phyloP scores from a whole-genome alignment of 2,888 invertebrate genomes.

The Trichopoda pennipes region DNA sequence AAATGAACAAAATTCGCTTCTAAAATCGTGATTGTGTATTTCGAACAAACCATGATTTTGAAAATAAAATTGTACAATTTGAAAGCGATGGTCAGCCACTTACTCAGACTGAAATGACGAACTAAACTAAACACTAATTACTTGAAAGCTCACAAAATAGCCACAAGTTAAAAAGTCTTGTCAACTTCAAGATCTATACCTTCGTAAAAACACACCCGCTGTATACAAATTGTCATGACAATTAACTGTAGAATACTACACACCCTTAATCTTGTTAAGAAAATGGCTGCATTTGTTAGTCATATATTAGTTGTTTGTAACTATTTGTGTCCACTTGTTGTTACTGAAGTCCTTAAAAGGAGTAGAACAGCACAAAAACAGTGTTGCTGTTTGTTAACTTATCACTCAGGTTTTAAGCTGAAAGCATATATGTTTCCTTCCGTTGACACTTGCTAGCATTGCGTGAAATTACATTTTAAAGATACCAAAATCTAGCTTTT shows the following conservation, averaged over 20 bases:
- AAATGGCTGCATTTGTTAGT: not conserved
- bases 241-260: conserved; percentile 39
- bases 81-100: too few relatives aligned
- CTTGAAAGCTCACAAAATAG: too few relatives aligned
- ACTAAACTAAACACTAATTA: too few relatives aligned
- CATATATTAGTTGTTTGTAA: conserved; percentile 5
- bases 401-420: conserved; percentile 66
- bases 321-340: conserved; percentile 45
- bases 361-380: conserved; percentile 5
- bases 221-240: conserved; percentile 32
- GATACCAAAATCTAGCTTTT: conserved; percentile 36
- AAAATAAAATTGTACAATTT: too few relatives aligned
- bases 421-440: conserved; percentile 62
- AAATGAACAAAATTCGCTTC: too few relatives aligned
- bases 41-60: too few relatives aligned
- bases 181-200: too few relatives aligned
- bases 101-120: too few relatives aligned
- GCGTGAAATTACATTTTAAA: conserved; percentile 68
- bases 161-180: too few relatives aligned
- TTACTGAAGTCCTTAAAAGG: conserved; percentile 33
- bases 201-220: too few relatives aligned
- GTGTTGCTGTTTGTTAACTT: conserved; percentile 60
- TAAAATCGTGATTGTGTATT: too few relatives aligned
- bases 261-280: conserved; percentile 16
- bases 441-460: conserved; percentile 67